These are phyloP conservation scores for Hirtodrosophila cameraria DNA, from an alignment of 2,888 invertebrate species.

Conservation along the genomic window DNA sequence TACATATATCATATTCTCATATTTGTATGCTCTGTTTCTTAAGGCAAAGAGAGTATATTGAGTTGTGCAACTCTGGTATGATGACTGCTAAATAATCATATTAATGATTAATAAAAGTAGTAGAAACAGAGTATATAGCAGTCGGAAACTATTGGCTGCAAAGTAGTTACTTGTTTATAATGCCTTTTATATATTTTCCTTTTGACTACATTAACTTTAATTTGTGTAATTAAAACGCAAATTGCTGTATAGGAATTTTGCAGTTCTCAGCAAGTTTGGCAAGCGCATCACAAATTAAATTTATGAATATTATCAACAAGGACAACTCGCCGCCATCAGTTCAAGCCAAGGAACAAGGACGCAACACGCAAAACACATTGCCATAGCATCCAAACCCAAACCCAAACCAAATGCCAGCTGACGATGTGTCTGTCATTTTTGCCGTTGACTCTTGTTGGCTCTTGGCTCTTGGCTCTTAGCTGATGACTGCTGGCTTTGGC, in stretches of 20 bases:
- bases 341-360: background rate
- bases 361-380: conserved; percentile 17
- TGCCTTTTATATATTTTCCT: background rate
- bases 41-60: too few species aligned
- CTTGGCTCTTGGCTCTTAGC: conserved; percentile 14
- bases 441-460: too few species aligned
- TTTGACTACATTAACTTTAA: conserved; percentile 42
- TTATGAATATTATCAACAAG: conserved; percentile 59
- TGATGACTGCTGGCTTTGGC: conserved; percentile 21
- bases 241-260: conserved; percentile 49
- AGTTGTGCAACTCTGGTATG: too few species aligned
- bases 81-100: too few species aligned
- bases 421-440: conserved; percentile 31
- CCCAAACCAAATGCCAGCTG: conserved; percentile 32
- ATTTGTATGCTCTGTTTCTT: too few species aligned
- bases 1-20: background rate
- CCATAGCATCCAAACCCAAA: conserved; percentile 1
- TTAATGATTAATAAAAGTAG: too few species aligned
- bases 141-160: too few species aligned
- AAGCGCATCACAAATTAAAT: conserved; percentile 48
- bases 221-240: conserved; percentile 67
- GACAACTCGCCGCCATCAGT: background rate
- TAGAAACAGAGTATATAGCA: too few species aligned
- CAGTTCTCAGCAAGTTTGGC: conserved; percentile 23
- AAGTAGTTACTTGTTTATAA: background rate